Percentiles rank a stretch among this genome's conserved stretches.
Evolutionary conservation across 2,797 vertebrate species (phyloP).

Genomic region (Urosaurus nigricauda): DNA sequence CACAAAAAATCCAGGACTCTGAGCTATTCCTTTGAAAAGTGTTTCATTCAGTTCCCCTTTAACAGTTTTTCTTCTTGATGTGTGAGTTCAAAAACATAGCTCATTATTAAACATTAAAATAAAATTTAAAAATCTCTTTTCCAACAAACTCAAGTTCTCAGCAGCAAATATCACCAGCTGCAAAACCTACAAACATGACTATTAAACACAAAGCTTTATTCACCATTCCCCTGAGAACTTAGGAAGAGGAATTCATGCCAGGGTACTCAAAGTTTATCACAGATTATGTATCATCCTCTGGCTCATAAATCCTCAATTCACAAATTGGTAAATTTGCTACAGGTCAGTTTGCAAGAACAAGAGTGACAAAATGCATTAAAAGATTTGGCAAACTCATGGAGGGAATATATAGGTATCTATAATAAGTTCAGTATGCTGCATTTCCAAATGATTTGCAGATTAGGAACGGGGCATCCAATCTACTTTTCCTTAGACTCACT

Average conservation of each 20-base stretch:
- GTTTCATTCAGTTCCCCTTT: neutral
- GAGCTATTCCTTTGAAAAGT: neutral
- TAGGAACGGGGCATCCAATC: neutral
- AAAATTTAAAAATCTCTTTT: neutral
- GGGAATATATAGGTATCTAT: neutral
- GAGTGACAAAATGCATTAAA: slow-evolving; percentile 20
- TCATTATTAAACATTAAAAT: neutral
- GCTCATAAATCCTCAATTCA: slow-evolving; percentile 24
- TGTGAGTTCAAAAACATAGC: neutral
- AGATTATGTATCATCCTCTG: slow-evolving; percentile 22
- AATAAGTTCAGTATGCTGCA: neutral
- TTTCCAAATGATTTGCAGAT: slow-evolving; percentile 26
- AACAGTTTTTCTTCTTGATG: neutral
- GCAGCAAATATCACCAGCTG: neutral
- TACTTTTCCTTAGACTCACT: neutral
- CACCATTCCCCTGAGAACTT: neutral
- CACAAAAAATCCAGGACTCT: neutral
- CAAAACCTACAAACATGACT: neutral
- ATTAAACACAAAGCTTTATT: slow-evolving; percentile 3
- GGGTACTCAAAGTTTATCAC: slow-evolving; percentile 21
- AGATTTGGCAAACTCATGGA: slow-evolving; percentile 15
- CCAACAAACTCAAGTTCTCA: neutral
- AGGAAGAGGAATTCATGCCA: slow-evolving; percentile 27
- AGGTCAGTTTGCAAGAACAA: slow-evolving; percentile 24
- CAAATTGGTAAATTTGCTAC: slow-evolving; percentile 30